Percentiles rank a stretch among this genome's conserved stretches.
These are phyloP conservation scores for Struthidea cinerea DNA, from an alignment of 2,113 vertebrate genomes.

Conservation along the genomic window DNA sequence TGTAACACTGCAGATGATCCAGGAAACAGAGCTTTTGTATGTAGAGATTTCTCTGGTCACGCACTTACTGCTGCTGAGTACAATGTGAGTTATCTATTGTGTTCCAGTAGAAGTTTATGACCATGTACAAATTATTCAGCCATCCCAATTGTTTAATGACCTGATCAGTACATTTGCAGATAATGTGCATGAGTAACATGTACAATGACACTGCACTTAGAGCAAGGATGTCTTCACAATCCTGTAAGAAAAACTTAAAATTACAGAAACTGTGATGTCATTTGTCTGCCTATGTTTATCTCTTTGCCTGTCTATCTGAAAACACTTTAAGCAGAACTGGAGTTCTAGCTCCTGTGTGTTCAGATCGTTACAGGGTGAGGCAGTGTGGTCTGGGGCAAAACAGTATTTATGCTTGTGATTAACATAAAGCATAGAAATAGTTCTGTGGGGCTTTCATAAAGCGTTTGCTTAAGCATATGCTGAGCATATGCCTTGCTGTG, in stretches of 20 bases:
- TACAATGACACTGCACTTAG: background rate
- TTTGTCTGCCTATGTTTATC: background rate
- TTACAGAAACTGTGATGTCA: background rate
- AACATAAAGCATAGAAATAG: background rate
- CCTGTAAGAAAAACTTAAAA: background rate
- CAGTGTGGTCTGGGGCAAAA: background rate
- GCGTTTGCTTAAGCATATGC: background rate
- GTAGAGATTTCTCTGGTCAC: background rate
- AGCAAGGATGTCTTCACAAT: background rate
- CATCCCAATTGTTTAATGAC: background rate
- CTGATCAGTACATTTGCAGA: background rate
- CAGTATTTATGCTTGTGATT: background rate
- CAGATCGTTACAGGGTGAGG: background rate
- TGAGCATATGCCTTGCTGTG: background rate
- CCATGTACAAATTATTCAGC: background rate
- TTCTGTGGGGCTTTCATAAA: background rate
- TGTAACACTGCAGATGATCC: background rate
- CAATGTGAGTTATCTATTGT: fast-evolving
- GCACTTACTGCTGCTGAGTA: background rate
- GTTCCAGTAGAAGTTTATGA: background rate
- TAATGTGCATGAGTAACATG: background rate
- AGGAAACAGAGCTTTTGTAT: background rate
- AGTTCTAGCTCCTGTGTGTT: background rate
- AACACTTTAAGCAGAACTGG: background rate
- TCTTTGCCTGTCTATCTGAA: background rate